Base-by-base conservation (phyloP, 2,888 invertebrate species). In the Esperia sulphurella region DNA sequence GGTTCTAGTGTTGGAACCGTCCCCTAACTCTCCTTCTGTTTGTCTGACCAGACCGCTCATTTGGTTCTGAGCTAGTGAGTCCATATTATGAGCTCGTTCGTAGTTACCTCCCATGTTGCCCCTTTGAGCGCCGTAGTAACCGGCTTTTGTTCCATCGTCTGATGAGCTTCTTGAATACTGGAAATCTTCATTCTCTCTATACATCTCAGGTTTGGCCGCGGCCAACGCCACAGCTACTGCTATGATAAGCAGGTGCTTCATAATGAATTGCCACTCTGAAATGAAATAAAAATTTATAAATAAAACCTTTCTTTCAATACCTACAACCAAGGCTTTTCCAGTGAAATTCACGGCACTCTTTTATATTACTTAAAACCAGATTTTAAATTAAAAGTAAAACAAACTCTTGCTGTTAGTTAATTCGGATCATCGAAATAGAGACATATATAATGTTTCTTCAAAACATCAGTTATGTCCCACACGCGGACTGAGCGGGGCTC, bases 61-160 rank as follows among this genome's bases (percentile, higher is more conserved):
- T 65, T 90, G 90, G 49, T 83, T 70, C 54, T 90, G 89, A 10
- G 90, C 90, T 39, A 85, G 57, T 0, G 58, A 51, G 55, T 90
- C 90, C 90, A 90, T 90, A 54, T 90, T 90, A 54, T 90, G 90
- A 5, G 90, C 82, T 30, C 71, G 73, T 69, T 90, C 90, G 57
- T 75, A 90, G 57, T 90, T 90, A 2, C 90, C 90, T 12, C 90
- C 90, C 87, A 88, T 83, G 52, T 90, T 90, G n/a, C 90, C 90
- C 58, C 88, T 73, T 53, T 90, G 90, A 8, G 90, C 83, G 12
- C 81, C 88, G 52, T 90, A 90, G 56, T 52, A 90, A 10, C 90
- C 90, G 10, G 86, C 67, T 60, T 88, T 89, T 10, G 59, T 59
- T 10, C 89, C 90, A 28, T 89, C 89, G 49, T 88, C 90, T 1